These are phyloP conservation scores for Euura lappo DNA, from an alignment of 1,140 invertebrate genomes.

Conservation along the genomic window DNA sequence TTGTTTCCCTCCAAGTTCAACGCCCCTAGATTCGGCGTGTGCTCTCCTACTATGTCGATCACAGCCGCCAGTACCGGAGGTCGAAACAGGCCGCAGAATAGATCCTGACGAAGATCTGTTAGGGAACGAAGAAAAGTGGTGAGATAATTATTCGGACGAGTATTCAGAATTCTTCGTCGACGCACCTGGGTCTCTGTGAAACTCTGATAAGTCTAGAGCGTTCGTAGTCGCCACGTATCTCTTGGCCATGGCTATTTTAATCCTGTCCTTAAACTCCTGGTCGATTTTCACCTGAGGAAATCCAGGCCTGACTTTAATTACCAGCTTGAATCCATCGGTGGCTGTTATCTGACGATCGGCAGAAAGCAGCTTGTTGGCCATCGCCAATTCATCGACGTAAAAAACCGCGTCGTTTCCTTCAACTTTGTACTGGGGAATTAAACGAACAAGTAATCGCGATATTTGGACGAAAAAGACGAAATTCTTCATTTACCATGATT, in stretches of 20 bases:
- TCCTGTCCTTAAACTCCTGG: conserved; percentile 68
- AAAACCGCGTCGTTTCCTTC: conserved; percentile 65
- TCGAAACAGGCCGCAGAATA: conserved; percentile 74
- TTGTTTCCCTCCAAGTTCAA: conserved; percentile 81
- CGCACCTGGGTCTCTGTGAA: conserved; percentile 74
- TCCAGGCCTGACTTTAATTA: conserved; percentile 66
- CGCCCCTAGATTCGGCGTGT: conserved; percentile 78
- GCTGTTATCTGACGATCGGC: conserved; percentile 66
- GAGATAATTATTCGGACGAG: conserved; percentile 8
- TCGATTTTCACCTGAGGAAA: conserved; percentile 68
- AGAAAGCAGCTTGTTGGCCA: conserved; percentile 66
- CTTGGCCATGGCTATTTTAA: conserved; percentile 76
- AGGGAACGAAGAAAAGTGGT: conserved; percentile 57
- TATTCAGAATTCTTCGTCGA: background rate
- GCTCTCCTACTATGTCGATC: conserved; percentile 75
- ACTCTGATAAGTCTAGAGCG: conserved; percentile 75
- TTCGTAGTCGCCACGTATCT: conserved; percentile 76
- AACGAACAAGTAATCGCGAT: conserved; percentile 12
- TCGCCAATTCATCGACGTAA: conserved; percentile 70
- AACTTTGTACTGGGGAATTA: conserved; percentile 45
- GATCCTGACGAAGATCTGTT: conserved; percentile 47
- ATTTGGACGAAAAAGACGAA: conserved; percentile 13
- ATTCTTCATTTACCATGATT: conserved; percentile 43
- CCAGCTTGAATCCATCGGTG: conserved; percentile 69
- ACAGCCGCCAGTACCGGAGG: conserved; percentile 70